These are phyloP conservation scores for Pardosa pseudoannulata DNA, from an alignment of 2,888 invertebrate genomes.

Conservation along the genomic window DNA sequence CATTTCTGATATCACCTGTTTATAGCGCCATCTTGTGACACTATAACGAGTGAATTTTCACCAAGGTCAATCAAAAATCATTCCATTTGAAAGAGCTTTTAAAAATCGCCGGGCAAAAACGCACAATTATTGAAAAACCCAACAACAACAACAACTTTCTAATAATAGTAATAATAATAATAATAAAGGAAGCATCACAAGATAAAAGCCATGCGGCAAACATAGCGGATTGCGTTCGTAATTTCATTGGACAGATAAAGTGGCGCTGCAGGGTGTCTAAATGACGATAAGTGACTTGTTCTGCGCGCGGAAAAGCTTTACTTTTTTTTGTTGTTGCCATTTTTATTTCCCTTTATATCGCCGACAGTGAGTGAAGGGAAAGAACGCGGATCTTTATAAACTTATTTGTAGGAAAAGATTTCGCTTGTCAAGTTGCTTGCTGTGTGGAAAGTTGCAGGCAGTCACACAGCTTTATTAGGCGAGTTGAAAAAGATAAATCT, in stretches of 20 bases:
- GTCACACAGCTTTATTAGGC: background rate
- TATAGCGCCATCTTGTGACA: background rate
- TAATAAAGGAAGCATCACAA: background rate
- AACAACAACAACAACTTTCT: background rate
- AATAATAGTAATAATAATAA: background rate
- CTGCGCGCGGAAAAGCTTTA: background rate
- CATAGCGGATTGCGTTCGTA: background rate
- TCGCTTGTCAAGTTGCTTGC: background rate
- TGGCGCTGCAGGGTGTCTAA: slow-evolving; percentile 3
- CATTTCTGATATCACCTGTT: no score
- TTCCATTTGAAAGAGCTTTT: background rate
- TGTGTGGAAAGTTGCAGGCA: slow-evolving; percentile 3
- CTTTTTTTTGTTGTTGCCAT: background rate
- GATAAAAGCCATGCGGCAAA: slow-evolving; percentile 3
- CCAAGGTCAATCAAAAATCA: no score
- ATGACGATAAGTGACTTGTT: slow-evolving; percentile 15
- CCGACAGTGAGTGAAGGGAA: slow-evolving; percentile 6
- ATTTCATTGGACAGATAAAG: slow-evolving; percentile 16
- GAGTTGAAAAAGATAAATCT: slow-evolving; percentile 8
- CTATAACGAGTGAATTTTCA: background rate
- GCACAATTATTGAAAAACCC: background rate
- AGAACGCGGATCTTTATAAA: slow-evolving; percentile 13
- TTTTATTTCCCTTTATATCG: background rate
- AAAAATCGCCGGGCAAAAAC: background rate
- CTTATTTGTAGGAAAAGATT: slow-evolving; percentile 10